A percentile compares a stretch with the other conserved stretches of the same genome.
Evolutionary conservation across 2,797 vertebrate species (phyloP).

Genomic region (Neosilurus mollespiculum): DNA sequence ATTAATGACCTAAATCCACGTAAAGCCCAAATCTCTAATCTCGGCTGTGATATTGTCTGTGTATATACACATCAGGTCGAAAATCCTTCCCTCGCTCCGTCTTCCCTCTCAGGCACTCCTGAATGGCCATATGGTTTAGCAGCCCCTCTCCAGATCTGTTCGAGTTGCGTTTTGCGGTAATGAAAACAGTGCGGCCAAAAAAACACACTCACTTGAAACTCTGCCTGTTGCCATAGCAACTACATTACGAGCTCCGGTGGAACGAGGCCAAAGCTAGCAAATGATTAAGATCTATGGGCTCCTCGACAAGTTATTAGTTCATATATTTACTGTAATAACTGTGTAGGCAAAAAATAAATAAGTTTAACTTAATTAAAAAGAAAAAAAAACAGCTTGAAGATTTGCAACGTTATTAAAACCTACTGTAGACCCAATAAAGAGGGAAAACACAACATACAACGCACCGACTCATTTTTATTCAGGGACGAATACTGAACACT

Average conservation of each 20-base stretch:
- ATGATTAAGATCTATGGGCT: slow-evolving; percentile 9
- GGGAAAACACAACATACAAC: not conserved
- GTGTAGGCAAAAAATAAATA: not conserved
- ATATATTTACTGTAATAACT: not conserved
- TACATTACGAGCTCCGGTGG: slow-evolving; percentile 19
- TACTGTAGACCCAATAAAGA: not conserved
- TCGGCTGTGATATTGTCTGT: not conserved
- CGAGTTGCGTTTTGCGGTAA: slow-evolving; percentile 5
- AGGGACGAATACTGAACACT: not conserved
- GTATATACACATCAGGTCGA: not conserved
- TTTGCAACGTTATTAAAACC: not conserved
- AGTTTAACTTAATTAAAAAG: no score
- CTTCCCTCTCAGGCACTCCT: slow-evolving; percentile 1
- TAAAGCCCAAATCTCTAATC: slow-evolving; percentile 17
- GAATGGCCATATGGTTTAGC: slow-evolving; percentile 37
- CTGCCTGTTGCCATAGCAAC: slow-evolving; percentile 57
- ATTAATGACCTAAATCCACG: slow-evolving; percentile 19
- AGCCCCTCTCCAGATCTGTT: slow-evolving; percentile 7
- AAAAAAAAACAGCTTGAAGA: not conserved
- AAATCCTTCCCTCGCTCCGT: not conserved
- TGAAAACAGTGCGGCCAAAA: slow-evolving; percentile 43
- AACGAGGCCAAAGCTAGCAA: slow-evolving; percentile 17
- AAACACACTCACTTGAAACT: slow-evolving; percentile 38
- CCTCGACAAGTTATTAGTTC: not conserved
- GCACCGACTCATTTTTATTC: not conserved